A percentile compares a stretch with the other conserved stretches of the same genome.
These are phyloP conservation scores for Platycercus adscitus DNA, from an alignment of 2,113 vertebrate genomes.

Conservation along the genomic window DNA sequence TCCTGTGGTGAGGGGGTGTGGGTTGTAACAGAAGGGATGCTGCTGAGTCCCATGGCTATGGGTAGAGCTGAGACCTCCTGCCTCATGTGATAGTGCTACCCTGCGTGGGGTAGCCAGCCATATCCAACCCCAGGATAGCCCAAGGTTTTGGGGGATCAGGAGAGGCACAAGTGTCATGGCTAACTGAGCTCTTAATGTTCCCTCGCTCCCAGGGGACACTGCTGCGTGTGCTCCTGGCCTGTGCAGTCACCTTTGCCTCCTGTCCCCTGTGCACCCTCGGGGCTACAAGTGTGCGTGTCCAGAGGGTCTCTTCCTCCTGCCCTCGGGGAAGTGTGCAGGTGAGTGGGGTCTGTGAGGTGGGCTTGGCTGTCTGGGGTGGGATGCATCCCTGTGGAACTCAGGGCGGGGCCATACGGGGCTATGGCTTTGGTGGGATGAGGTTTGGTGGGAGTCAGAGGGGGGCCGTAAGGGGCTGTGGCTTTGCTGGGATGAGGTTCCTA, in stretches of 20 bases:
- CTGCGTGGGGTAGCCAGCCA: background rate
- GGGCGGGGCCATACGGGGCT: background rate
- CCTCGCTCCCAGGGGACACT: conserved; percentile 39
- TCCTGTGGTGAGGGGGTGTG: rapidly evolving
- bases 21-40: background rate
- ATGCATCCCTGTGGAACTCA: background rate
- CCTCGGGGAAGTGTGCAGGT: conserved; percentile 84
- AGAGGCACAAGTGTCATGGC: background rate
- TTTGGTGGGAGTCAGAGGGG: background rate
- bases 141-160: background rate
- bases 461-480: background rate
- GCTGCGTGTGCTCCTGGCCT: conserved; percentile 71
- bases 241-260: conserved; percentile 85
- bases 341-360: conserved; percentile 16
- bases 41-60: background rate
- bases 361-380: background rate
- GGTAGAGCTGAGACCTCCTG: background rate
- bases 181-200: background rate
- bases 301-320: conserved; percentile 76
- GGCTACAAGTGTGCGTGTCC: conserved; percentile 88
- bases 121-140: background rate
- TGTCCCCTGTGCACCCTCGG: conserved; percentile 75
- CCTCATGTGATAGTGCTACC: background rate
- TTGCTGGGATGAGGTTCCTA: background rate
- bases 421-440: background rate